Conservation (phyloP, 2,113 vertebrate genomes). For the Mystacornis crossleyi region DNA sequence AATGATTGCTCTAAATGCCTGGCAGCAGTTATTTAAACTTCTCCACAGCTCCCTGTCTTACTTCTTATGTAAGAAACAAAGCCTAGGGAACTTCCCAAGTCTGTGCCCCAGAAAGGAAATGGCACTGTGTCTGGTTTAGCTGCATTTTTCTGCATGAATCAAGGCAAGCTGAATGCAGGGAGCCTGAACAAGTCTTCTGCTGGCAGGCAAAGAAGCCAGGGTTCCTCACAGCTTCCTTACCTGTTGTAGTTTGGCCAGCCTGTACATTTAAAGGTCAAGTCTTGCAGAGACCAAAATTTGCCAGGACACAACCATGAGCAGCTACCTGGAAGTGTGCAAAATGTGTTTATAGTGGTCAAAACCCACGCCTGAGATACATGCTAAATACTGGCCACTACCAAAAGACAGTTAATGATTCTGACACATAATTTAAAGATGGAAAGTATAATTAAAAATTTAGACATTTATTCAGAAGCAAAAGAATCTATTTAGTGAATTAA, state of each 20-base stretch:
- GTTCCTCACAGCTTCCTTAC: not conserved
- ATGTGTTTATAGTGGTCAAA: not conserved
- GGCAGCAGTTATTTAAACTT: not conserved
- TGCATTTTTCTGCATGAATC: not conserved
- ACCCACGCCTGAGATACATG: not conserved
- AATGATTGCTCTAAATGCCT: not conserved
- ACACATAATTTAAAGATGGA: not conserved
- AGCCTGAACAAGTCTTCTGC: not conserved
- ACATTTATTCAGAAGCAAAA: not conserved
- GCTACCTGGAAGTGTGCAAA: not conserved
- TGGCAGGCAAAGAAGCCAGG: not conserved
- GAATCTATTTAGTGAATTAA: not conserved
- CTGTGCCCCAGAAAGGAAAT: not conserved
- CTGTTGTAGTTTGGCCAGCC: not conserved
- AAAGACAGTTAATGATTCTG: not conserved
- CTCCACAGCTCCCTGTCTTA: not conserved
- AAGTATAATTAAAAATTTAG: not conserved
- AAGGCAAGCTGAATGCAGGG: not conserved
- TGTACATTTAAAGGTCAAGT: not conserved
- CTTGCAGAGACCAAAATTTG: not conserved
- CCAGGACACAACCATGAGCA: not conserved
- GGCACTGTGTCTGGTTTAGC: not conserved
- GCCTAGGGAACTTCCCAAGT: not conserved
- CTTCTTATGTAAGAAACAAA: not conserved
- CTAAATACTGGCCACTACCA: not conserved